These are phyloP conservation scores for Caenorhabditis japonica DNA, from an alignment of 2,888 invertebrate species.

Conservation along the genomic window DNA sequence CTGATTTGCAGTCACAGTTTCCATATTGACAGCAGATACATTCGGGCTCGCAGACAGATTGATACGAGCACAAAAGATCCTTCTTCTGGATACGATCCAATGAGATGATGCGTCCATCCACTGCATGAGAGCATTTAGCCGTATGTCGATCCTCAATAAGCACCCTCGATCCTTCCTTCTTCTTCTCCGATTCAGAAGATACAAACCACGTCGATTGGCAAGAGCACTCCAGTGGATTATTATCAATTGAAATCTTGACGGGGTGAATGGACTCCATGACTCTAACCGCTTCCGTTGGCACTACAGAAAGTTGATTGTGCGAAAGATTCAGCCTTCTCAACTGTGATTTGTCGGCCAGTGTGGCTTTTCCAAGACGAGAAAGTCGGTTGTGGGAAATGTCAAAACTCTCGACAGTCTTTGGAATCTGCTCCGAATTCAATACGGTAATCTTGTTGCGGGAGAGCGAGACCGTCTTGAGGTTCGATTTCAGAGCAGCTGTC, in stretches of 20 bases:
- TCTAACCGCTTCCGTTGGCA: slow-evolving; percentile 48
- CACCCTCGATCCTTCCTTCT: slow-evolving; percentile 78
- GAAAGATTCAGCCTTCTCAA: slow-evolving; percentile 51
- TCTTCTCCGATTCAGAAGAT: slow-evolving; percentile 78
- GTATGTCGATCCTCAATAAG: slow-evolving; percentile 87
- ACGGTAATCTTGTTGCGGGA: slow-evolving; percentile 59
- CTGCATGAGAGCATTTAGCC: slow-evolving; percentile 86
- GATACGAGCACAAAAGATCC: slow-evolving; percentile 69
- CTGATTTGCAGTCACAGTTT: slow-evolving; percentile 93
- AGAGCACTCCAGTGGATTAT: slow-evolving; percentile 89
- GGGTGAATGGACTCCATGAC: slow-evolving; percentile 54
- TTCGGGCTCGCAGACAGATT: slow-evolving; percentile 85
- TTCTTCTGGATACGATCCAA: slow-evolving; percentile 44
- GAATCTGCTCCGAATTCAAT: slow-evolving; percentile 65
- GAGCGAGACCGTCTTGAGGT: slow-evolving; percentile 52
- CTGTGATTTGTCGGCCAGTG: slow-evolving; percentile 45
- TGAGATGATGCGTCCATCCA: slow-evolving; percentile 80
- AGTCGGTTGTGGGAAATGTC: slow-evolving; percentile 55
- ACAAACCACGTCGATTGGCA: slow-evolving; percentile 92
- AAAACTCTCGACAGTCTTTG: slow-evolving; percentile 55
- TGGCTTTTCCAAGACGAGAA: slow-evolving; percentile 37
- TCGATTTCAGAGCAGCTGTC: slow-evolving; percentile 45
- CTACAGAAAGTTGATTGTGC: slow-evolving; percentile 46
- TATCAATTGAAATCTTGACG: slow-evolving; percentile 78
- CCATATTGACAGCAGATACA: slow-evolving; percentile 93